Conservation (phyloP, 2,888 invertebrate genomes). For the Petrolisthes manimaculis region DNA sequence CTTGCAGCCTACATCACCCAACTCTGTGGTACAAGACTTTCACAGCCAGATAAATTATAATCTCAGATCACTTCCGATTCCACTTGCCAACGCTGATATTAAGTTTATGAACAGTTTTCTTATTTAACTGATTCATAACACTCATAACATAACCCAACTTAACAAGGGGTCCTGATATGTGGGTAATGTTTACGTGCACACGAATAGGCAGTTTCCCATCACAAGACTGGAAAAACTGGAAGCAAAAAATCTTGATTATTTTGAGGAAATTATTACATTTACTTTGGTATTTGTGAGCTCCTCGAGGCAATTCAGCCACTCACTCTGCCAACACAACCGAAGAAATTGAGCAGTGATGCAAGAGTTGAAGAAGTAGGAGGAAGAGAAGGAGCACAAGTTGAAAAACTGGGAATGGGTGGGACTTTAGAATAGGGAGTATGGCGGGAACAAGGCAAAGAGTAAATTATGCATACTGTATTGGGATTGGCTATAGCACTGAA, state of each 20-base stretch:
- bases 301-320: not conserved
- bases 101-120: too few relatives aligned
- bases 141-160: too few relatives aligned
- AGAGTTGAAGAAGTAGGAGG: not conserved
- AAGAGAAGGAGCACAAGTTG: not conserved
- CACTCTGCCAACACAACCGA: not conserved
- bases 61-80: not conserved
- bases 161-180: not conserved
- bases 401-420: not conserved
- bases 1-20: constrained; percentile 5
- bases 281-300: not conserved
- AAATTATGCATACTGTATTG: not conserved
- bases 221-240: too few relatives aligned
- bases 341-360: not conserved
- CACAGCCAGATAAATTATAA: constrained; percentile 9
- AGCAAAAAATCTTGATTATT: not conserved
- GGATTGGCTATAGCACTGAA: not conserved
- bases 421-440: not conserved
- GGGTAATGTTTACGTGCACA: not conserved
- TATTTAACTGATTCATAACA: too few relatives aligned
- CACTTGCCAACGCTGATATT: not conserved
- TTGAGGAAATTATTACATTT: not conserved
- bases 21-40: not conserved
- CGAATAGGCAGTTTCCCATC: too few relatives aligned
- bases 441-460: not conserved